Conservation (phyloP, 2,797 vertebrate species). For the Decapterus maruadsi region DNA sequence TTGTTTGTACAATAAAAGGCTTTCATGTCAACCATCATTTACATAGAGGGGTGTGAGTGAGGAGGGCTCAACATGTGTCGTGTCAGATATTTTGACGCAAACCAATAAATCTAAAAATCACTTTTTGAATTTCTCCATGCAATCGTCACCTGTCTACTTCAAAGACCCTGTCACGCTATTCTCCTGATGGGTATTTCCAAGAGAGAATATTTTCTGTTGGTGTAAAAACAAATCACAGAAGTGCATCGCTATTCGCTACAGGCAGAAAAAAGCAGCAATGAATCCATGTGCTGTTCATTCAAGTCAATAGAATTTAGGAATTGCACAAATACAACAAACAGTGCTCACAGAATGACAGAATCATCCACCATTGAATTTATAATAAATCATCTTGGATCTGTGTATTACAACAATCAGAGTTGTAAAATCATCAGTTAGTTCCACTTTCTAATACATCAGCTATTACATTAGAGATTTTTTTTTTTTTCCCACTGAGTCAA, state of each 20-base stretch:
- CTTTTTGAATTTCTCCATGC: background rate
- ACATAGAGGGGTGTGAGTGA: too few relatives aligned
- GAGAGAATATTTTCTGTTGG: background rate
- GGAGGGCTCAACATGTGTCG: background rate
- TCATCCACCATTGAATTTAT: background rate
- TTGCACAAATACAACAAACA: slow-evolving; percentile 8
- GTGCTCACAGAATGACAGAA: background rate
- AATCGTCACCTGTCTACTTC: background rate
- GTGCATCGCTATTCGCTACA: slow-evolving; percentile 1
- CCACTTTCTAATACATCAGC: background rate
- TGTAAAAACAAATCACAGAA: slow-evolving; percentile 1
- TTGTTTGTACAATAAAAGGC: background rate
- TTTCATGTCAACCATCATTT: background rate
- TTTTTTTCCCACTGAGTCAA: background rate
- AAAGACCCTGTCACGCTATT: background rate
- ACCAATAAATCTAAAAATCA: background rate
- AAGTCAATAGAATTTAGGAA: background rate
- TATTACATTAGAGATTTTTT: background rate
- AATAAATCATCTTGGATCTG: background rate
- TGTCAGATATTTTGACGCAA: background rate
- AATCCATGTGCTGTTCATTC: slow-evolving; percentile 4
- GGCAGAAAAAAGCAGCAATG: slow-evolving; percentile 15
- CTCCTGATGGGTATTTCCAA: background rate
- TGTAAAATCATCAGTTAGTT: background rate
- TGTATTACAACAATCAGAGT: background rate